Evolutionary conservation across 1,140 invertebrate genomes (phyloP).

Genomic region (Acromyrmex heyeri): DNA sequence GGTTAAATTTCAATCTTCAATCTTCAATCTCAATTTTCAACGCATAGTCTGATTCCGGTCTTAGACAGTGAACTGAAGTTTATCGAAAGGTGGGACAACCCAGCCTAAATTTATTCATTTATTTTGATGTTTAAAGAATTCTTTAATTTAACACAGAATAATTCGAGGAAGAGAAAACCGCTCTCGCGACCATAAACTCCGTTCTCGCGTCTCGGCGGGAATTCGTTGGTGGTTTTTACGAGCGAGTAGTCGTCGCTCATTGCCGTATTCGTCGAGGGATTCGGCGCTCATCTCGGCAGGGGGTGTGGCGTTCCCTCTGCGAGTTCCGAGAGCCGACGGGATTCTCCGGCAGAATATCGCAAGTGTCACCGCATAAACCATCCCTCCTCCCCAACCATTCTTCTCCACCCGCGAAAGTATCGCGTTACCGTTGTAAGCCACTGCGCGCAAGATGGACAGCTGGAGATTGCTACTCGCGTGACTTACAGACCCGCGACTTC

Average conservation of each 20-base stretch:
- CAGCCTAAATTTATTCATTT: not conserved
- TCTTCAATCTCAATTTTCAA: no score
- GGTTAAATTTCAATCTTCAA: no score
- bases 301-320: slow-evolving; percentile 74
- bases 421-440: slow-evolving; percentile 78
- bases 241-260: slow-evolving; percentile 74
- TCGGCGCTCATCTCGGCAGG: slow-evolving; percentile 82
- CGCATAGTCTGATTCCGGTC: no score
- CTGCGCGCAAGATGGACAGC: slow-evolving; percentile 65
- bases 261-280: slow-evolving; percentile 73
- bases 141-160: not conserved
- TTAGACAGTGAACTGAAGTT: no score
- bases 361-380: slow-evolving; percentile 86
- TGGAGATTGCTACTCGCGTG: slow-evolving; percentile 62
- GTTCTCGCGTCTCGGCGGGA: slow-evolving; percentile 54
- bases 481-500: slow-evolving; percentile 68
- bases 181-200: slow-evolving; percentile 57
- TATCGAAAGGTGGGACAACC: no score
- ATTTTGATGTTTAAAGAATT: not conserved
- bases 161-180: not conserved
- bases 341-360: slow-evolving; percentile 78
- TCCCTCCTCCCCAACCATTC: slow-evolving; percentile 62
- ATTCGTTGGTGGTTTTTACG: slow-evolving; percentile 72
- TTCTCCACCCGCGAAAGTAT: slow-evolving; percentile 80
- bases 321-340: slow-evolving; percentile 71